Base-by-base conservation (phyloP, 1,140 invertebrate genomes). In the Oedothorax gibbosus region DNA sequence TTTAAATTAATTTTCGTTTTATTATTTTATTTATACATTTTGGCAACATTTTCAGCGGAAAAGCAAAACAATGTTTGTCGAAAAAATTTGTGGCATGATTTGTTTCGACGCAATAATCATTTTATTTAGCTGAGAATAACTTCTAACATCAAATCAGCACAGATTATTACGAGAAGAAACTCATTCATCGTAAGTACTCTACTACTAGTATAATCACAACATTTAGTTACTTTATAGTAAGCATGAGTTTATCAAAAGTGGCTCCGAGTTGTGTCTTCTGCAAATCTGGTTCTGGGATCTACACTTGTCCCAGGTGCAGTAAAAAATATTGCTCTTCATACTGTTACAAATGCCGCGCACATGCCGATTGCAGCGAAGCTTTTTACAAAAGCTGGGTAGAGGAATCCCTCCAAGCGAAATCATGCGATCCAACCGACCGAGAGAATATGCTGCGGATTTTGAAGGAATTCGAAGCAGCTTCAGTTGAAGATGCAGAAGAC, bases 371-470 rank as follows among this genome's bases (percentile, higher is more conserved):
- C n/a, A 76, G 71, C 20, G 81, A 84, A 76, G 20, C 71, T 4
- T 84, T 84, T 57, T 84, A 57, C 21, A 20, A 50, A 56, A 69
- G 76, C 65, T 84, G 81, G 81, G 71, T 84, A 15, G 62, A 84
- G 56, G 9, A 69, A 53, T 64, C 60, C 56, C 62, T 84, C 0
- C 56, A 66, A 20, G 53, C 73, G 20, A 57, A 65, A 49, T 51
- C 18, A 14, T 54, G 62, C 51, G 60, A 76, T 56, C 20, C 0
- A n/a, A 14, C 14, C 10, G 81, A 84, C 21, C 54, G 18, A 56
- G 71, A 84, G 18, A 75, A 75, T 35, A 75, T 84, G 81, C 5
- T 75, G 20, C 53, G n/a, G 7, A 75, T 75, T 64, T 56, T 84
- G 5, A 64, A 75, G 14, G 54, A 68, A 21, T 84, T 66, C 14